phyloP scores from a whole-genome alignment of 1,140 invertebrate species.

The Ooceraea biroi region DNA sequence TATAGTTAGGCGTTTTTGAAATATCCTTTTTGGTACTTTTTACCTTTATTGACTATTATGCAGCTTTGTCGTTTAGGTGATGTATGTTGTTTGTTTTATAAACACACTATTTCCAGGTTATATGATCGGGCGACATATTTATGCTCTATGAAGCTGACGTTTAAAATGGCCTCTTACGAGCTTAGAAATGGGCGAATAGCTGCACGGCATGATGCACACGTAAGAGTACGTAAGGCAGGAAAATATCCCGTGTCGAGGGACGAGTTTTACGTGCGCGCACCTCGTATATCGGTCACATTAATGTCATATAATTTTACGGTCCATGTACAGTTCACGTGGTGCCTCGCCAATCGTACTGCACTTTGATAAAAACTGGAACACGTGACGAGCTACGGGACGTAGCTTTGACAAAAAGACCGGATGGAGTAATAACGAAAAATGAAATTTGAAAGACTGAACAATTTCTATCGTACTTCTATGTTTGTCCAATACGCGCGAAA shows the following conservation, averaged over 20 bases:
- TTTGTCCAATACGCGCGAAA: background rate
- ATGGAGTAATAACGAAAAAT: background rate
- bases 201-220: conserved; percentile 19
- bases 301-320: conserved; percentile 78
- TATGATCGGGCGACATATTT: conserved; percentile 49
- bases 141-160: conserved; percentile 48
- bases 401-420: conserved; percentile 40
- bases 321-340: conserved; percentile 45
- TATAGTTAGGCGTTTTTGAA: conserved; percentile 3
- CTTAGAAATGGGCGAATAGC: conserved; percentile 56
- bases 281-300: conserved; percentile 71
- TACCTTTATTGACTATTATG: conserved; percentile 15
- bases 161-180: conserved; percentile 56
- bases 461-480: conserved; percentile 32
- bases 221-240: conserved; percentile 35
- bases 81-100: conserved; percentile 54
- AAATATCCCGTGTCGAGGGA: conserved; percentile 59
- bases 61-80: conserved; percentile 18
- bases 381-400: conserved; percentile 4
- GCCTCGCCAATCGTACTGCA: conserved; percentile 17
- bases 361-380: conserved; percentile 74
- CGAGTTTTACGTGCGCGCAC: conserved; percentile 56
- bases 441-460: conserved; percentile 34
- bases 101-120: conserved; percentile 31
- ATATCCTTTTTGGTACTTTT: conserved; percentile 11